Conservation (phyloP, 2,888 invertebrate genomes). For the Gerosis bhagava region DNA sequence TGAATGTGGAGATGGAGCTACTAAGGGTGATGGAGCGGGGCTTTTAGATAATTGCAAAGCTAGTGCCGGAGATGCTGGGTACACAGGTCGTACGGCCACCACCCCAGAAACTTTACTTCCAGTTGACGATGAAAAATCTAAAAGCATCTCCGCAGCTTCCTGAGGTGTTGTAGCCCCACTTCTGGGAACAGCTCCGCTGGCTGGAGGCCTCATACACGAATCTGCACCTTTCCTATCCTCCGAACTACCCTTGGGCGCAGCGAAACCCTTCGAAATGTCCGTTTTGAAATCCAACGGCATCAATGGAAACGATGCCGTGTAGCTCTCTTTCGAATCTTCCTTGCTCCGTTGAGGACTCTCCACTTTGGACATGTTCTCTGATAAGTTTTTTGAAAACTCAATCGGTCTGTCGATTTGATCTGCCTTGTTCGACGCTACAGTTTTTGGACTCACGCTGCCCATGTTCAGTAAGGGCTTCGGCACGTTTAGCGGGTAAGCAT, state of each 20-base stretch:
- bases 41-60: constrained; percentile 90
- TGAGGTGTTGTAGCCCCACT: constrained; percentile 77
- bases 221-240: constrained; percentile 76
- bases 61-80: constrained; percentile 85
- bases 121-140: constrained; percentile 85
- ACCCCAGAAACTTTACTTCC: constrained; percentile 80
- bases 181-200: constrained; percentile 65
- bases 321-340: constrained; percentile 65
- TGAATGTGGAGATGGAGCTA: constrained; percentile 86
- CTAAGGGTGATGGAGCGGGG: constrained; percentile 87
- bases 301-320: constrained; percentile 57
- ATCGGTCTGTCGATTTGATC: constrained; percentile 60
- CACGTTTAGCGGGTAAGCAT: constrained; percentile 69
- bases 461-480: constrained; percentile 72
- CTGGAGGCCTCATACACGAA: constrained; percentile 73
- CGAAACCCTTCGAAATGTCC: constrained; percentile 71
- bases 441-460: constrained; percentile 72
- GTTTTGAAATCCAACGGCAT: constrained; percentile 74
- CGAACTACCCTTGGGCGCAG: constrained; percentile 67
- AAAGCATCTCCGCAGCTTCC: constrained; percentile 84
- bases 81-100: constrained; percentile 80
- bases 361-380: constrained; percentile 64
- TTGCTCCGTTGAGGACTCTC: constrained; percentile 63
- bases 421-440: constrained; percentile 50
- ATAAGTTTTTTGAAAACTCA: constrained; percentile 63